These are phyloP conservation scores for Elegia similella DNA, from an alignment of 2,888 invertebrate species.

Conservation along the genomic window DNA sequence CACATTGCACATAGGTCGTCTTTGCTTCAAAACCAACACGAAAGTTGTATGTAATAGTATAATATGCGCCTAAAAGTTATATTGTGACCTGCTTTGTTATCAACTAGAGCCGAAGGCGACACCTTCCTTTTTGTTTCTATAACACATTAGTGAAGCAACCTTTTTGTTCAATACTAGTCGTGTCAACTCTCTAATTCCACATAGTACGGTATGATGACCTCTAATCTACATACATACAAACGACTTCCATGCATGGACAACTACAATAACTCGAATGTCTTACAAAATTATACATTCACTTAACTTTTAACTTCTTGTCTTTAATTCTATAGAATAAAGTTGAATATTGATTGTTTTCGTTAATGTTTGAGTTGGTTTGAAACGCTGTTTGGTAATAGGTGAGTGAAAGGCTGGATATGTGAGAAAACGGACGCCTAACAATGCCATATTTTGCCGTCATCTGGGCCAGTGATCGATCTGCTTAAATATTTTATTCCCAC, in stretches of 20 bases:
- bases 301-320: slow-evolving; percentile 12
- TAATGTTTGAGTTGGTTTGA: slow-evolving; percentile 28
- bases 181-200: slow-evolving; percentile 61
- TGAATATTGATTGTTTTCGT: slow-evolving; percentile 30
- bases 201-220: slow-evolving; percentile 72
- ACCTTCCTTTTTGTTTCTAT: neutral
- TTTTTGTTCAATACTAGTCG: slow-evolving; percentile 42
- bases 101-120: too few species aligned
- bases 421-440: slow-evolving; percentile 78
- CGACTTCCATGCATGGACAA: slow-evolving; percentile 75
- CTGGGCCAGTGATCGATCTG: slow-evolving; percentile 72
- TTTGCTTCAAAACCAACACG: too few species aligned
- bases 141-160: neutral
- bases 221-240: slow-evolving; percentile 77
- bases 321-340: slow-evolving; percentile 38
- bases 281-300: slow-evolving; percentile 33
- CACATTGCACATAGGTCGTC: too few species aligned
- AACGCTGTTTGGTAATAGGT: slow-evolving; percentile 68
- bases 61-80: too few species aligned
- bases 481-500: slow-evolving; percentile 70
- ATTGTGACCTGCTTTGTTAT: too few species aligned
- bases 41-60: too few species aligned
- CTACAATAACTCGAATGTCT: slow-evolving; percentile 67
- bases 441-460: slow-evolving; percentile 75
- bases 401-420: slow-evolving; percentile 77